Evolutionary conservation across 2,797 vertebrate species (phyloP).

Genomic region (Chelon labrosus): DNA sequence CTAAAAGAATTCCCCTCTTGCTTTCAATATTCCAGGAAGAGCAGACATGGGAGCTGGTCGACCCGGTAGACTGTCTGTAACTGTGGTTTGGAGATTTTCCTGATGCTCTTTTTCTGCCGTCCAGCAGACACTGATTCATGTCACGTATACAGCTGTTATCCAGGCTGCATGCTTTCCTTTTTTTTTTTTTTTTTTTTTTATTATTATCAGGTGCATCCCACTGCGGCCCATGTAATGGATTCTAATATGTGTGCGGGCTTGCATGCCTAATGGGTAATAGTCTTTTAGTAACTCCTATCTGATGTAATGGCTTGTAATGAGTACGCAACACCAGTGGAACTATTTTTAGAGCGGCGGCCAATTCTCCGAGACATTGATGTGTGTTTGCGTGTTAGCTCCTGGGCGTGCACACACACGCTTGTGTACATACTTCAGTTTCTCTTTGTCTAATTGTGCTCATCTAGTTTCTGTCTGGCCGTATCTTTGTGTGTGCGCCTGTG

Average conservation of each 20-base stretch:
- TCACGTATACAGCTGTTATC: conserved; percentile 17
- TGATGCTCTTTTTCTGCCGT: not conserved
- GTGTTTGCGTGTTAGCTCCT: conserved; percentile 39
- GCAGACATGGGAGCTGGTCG: conserved; percentile 6
- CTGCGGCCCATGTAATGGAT: conserved; percentile 42
- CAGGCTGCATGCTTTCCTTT: not conserved
- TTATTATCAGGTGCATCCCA: conserved; percentile 1
- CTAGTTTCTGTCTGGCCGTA: conserved; percentile 32
- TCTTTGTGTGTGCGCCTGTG: conserved; percentile 5
- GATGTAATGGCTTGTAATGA: conserved; percentile 78
- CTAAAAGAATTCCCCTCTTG: conserved; percentile 32
- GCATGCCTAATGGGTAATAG: conserved; percentile 56
- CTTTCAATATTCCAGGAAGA: conserved; percentile 36
- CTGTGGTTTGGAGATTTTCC: not conserved
- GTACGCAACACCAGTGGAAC: conserved; percentile 61
- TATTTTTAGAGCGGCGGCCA: conserved; percentile 71
- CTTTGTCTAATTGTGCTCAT: conserved; percentile 49
- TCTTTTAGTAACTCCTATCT: conserved; percentile 70
- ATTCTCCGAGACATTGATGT: conserved; percentile 50
- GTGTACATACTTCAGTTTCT: conserved; percentile 61
- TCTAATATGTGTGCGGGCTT: conserved; percentile 40
- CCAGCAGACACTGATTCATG: not conserved
- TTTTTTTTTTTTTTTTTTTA: conserved; percentile 17
- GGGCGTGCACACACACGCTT: conserved; percentile 60
- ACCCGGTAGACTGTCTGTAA: no score